Percentiles rank a stretch among this genome's conserved stretches.
These are phyloP conservation scores for Magallana ariakensis DNA, from an alignment of 1,140 invertebrate species.

Conservation along the genomic window DNA sequence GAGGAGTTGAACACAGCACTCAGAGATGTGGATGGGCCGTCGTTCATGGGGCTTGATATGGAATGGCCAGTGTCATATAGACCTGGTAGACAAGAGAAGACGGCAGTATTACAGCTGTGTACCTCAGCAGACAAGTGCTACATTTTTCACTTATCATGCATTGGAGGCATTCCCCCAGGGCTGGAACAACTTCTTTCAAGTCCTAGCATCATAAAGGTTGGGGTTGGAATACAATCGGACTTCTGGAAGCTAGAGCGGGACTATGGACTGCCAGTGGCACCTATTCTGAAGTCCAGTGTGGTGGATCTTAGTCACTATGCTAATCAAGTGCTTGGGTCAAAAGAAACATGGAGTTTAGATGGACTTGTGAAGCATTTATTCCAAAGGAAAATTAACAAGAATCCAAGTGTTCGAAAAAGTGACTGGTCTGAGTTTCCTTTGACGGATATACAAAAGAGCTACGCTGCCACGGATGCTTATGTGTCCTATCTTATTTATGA, in stretches of 20 bases:
- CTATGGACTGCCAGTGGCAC: constrained; percentile 57
- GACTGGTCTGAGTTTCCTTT: constrained; percentile 64
- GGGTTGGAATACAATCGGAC: constrained; percentile 61
- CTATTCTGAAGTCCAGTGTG: constrained; percentile 58
- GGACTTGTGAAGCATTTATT: constrained; percentile 62
- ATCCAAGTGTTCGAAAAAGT: constrained; percentile 59
- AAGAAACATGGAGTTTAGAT: constrained; percentile 67
- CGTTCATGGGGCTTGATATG: constrained; percentile 64
- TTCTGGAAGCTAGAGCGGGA: constrained; percentile 67
- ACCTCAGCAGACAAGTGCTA: constrained; percentile 54
- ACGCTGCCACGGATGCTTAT: constrained; percentile 68
- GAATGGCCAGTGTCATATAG: constrained; percentile 67
- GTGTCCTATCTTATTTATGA: constrained; percentile 50
- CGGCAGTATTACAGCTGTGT: constrained; percentile 63
- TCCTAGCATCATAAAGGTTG: constrained; percentile 59
- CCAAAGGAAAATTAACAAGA: constrained; percentile 58
- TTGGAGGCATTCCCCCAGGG: constrained; percentile 56
- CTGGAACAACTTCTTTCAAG: constrained; percentile 58
- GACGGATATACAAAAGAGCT: constrained; percentile 56
- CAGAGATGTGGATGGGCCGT: constrained; percentile 23
- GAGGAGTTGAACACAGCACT: constrained; percentile 58
- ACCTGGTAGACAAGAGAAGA: constrained; percentile 61
- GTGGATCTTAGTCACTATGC: constrained; percentile 59
- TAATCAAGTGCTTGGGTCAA: constrained; percentile 55
- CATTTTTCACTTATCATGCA: constrained; percentile 64